Evolutionary conservation across 2,113 vertebrate genomes (phyloP), one percentile per base, ranked within the genome.

Genomic region (Clinocottus analis): DNA sequence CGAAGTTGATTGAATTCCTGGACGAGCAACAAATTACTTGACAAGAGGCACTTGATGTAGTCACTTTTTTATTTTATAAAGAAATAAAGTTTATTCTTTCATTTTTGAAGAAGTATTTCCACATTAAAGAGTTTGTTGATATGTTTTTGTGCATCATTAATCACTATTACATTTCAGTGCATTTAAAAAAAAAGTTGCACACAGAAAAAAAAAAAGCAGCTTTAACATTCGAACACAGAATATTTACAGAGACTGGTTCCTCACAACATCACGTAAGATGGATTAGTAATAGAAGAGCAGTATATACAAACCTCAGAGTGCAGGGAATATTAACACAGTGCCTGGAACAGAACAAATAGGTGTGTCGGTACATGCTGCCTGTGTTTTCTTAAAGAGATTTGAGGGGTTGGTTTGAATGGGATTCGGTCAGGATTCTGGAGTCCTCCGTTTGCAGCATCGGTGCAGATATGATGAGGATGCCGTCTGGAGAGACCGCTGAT

Each of bases 401-500:
- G 16, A 73, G 39, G 64, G 19, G 41, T 13, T 17, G 31, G 7
- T 68, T 58, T 77, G 75, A 17, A 33, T 61, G 67, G 12, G 51
- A 60, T 85, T 81, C 88, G 65, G 63, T 79, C 59, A 78, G 70
- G n/a, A 84, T 70, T 66, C 35, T 75, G 39, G 80, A 67, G 73
- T 47, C 83, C 23, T 93, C 76, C 3, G 31, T 81, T 33, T 89
- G 89, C 33, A 92, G 80, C 88, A 95, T 87, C 3, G 95, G 95
- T 33, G 93, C 94, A 56, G 90, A 91, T 77, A 95, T 94, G 51
- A 94, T 67, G 0, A 95, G 94, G 53, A 94, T 79, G 55, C 93
- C 93, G 4, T 94, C 93, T 6, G 95, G 94, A 51, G 95, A 95
- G 25, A 95, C 89, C 0, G 93, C 93, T 0, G 94, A 95, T 79